Evolutionary conservation across 53 echinoderm and acorn worm species (phyloP), one percentile per base, ranked within the genome.

Genomic region (Crossaster papposus): DNA sequence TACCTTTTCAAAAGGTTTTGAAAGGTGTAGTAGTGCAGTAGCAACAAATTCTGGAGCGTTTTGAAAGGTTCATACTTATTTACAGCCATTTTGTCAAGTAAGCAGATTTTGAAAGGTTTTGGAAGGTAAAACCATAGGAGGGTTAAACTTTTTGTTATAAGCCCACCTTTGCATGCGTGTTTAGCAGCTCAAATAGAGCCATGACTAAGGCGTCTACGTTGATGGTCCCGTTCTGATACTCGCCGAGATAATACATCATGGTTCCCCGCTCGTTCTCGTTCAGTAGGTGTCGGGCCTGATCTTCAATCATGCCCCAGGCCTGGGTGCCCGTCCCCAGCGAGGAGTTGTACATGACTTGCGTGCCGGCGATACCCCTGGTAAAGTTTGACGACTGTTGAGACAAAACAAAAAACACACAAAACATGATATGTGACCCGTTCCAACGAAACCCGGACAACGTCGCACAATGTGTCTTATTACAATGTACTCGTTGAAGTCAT

Each of bases 251-350:
- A 79, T 94, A 95, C 95, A 95, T 97, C 97, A 97, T 97, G 8
- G 97, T 97, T 2, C 97, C 97, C 36, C 91, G 77, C 79, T 97
- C 97, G 23, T 97, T 97, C 77, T 97, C 97, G 37, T 90, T 95
- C 44, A 97, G 92, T 23, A 95, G 91, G 81, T 90, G 92, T 30
- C 91, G 77, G 20, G 97, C 93, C 63, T 97, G 97, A 79, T 97
- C 97, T 78, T 97, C 95, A 3, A 97, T 94, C 97, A 97, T 93
- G 37, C 94, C 95, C 97, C 97, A 97, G 51, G 94, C 92, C 87
- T 96, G 96, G 28, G 91, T 91, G 36, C 91, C 91, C 22, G 94
- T 91, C 28, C 87, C 80, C 80, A 93, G 82, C 15, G 90, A 84
- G 72, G 93, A 93, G 90, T 91, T 94, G 88, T 92, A 94, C 95